A percentile compares a stretch with the other conserved stretches of the same genome.
Conservation (phyloP, 1,140 invertebrate genomes). For the Lepidurus couesii region DNA sequence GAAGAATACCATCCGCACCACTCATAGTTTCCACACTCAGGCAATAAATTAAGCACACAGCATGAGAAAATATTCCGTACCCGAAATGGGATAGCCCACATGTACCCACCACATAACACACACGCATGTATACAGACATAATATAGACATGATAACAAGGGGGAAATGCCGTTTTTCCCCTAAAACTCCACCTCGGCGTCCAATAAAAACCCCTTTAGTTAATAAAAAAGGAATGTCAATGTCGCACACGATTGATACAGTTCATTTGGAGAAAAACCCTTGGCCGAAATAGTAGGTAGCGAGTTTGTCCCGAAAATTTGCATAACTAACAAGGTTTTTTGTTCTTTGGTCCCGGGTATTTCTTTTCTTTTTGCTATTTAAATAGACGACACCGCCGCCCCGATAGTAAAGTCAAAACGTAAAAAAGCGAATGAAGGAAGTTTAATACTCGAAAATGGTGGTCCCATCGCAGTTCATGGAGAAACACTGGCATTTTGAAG, state of each 20-base stretch:
- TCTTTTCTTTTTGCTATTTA: background rate
- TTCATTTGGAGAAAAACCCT: background rate
- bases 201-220: background rate
- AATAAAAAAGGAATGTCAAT: background rate
- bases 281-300: background rate
- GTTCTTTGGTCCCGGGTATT: conserved; percentile 11
- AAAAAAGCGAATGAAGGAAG: background rate
- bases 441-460: background rate
- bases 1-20: background rate
- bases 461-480: background rate
- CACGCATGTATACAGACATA: background rate
- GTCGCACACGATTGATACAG: background rate
- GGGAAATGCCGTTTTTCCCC: too few relatives aligned
- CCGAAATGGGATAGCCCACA: background rate
- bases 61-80: background rate
- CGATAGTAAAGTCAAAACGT: background rate
- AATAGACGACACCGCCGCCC: background rate
- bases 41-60: background rate
- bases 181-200: background rate
- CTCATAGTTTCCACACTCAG: background rate
- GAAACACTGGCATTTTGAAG: conserved; percentile 12
- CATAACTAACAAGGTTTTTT: background rate
- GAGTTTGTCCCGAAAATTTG: background rate
- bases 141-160: background rate
- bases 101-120: background rate